Conservation (phyloP, 2,797 vertebrate genomes). For the Halcyon badia region DNA sequence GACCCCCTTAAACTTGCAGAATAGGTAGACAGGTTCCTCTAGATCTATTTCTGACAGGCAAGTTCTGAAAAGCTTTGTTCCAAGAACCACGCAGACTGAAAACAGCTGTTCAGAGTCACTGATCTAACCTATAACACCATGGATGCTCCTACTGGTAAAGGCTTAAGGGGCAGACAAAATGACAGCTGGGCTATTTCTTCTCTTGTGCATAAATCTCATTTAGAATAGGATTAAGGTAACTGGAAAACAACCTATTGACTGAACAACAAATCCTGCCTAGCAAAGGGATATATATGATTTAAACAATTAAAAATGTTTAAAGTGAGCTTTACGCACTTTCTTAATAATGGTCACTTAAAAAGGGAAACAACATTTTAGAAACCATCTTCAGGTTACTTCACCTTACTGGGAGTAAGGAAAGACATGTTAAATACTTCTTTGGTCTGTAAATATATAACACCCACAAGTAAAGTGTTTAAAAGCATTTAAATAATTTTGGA, state of each 20-base stretch:
- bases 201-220: constrained; percentile 74
- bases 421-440: not conserved
- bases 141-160: constrained; percentile 25
- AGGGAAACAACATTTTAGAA: not conserved
- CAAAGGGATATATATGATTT: not conserved
- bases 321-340: constrained; percentile 19
- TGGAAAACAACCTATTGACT: constrained; percentile 47
- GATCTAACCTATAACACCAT: constrained; percentile 24
- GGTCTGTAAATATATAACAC: not conserved
- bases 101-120: constrained; percentile 74
- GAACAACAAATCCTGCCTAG: constrained; percentile 49
- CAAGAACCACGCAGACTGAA: constrained; percentile 44
- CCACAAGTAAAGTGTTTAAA: not conserved
- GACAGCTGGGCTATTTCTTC: constrained; percentile 76
- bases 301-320: not conserved
- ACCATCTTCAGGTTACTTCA: not conserved
- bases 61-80: constrained; percentile 57
- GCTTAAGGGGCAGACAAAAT: constrained; percentile 55
- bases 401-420: fast-evolving
- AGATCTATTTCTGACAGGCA: constrained; percentile 7
- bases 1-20: not conserved
- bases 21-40: constrained; percentile 15
- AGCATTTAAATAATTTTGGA: not conserved
- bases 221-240: constrained; percentile 73
- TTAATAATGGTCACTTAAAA: not conserved